These are phyloP conservation scores for Semaprochilodus insignis DNA, from an alignment of 2,797 vertebrate genomes.

Conservation along the genomic window DNA sequence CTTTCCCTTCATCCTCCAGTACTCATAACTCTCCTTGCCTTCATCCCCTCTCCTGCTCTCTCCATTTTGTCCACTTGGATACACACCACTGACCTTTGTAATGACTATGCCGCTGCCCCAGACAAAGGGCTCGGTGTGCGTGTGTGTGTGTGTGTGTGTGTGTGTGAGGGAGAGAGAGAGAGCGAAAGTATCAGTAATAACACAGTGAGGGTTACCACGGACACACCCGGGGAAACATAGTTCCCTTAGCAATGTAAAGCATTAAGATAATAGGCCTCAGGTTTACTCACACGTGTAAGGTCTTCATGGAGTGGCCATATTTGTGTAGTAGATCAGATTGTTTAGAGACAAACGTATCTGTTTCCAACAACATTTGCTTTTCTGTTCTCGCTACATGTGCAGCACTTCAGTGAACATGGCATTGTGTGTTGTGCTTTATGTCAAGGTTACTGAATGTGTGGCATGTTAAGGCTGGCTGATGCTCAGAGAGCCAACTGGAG, in stretches of 20 bases:
- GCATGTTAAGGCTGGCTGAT: not conserved
- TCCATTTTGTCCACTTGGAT: slow-evolving; percentile 36
- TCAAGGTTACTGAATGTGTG: not conserved
- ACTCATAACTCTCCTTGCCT: slow-evolving; percentile 9
- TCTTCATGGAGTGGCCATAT: not conserved
- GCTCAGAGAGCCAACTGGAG: not conserved
- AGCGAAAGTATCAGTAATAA: slow-evolving; percentile 6
- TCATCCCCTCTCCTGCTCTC: not conserved
- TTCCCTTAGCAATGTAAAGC: slow-evolving; percentile 28
- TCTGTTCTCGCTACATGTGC: not conserved
- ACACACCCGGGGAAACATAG: slow-evolving; percentile 14
- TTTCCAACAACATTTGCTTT: not conserved
- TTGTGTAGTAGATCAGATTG: slow-evolving; percentile 1
- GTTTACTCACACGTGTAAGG: not conserved
- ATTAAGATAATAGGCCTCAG: slow-evolving; percentile 6
- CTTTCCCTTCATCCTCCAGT: slow-evolving; percentile 4
- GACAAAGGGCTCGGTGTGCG: slow-evolving; percentile 34
- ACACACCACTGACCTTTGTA: slow-evolving; percentile 51
- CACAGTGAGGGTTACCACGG: slow-evolving; percentile 17
- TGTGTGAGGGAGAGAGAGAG: not conserved
- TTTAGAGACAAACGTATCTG: not conserved
- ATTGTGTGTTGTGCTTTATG: too few relatives aligned
- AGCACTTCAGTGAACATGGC: not conserved
- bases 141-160: slow-evolving; percentile 2
- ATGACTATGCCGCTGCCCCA: slow-evolving; percentile 27